A percentile compares a stretch with the other conserved stretches of the same genome.
Conservation (phyloP, 2,888 invertebrate species). For the Callyntrura guangdongensis region DNA sequence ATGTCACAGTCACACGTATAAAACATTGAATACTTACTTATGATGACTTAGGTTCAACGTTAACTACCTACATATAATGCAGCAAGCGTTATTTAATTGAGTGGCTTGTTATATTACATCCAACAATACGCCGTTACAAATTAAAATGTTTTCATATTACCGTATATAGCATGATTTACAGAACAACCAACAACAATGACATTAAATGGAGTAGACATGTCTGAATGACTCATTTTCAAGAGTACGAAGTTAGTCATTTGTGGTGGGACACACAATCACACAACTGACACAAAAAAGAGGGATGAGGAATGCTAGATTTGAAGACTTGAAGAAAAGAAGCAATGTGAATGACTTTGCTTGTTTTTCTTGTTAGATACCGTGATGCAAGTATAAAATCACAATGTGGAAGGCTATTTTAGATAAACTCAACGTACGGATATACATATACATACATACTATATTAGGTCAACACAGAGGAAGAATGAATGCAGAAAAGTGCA, state of each 20-base stretch:
- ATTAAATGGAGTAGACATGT: neutral
- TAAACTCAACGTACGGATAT: no score
- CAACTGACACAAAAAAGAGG: neutral
- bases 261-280: neutral
- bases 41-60: no score
- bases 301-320: no score
- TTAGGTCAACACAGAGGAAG: neutral
- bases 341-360: conserved; percentile 13
- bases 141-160: neutral
- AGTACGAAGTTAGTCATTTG: neutral
- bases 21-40: neutral
- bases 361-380: conserved; percentile 19
- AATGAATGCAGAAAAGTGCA: conserved; percentile 33
- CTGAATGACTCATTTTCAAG: conserved; percentile 1
- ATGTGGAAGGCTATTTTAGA: neutral
- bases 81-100: no score
- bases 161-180: neutral
- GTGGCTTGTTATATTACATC: no score
- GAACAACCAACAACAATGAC: neutral
- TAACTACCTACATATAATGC: no score
- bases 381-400: conserved; percentile 11
- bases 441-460: neutral
- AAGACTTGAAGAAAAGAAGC: no score
- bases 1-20: conserved; percentile 16
- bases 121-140: neutral